Evolutionary conservation across 1,140 invertebrate genomes (phyloP).

Genomic region (Copidosoma floridanum): DNA sequence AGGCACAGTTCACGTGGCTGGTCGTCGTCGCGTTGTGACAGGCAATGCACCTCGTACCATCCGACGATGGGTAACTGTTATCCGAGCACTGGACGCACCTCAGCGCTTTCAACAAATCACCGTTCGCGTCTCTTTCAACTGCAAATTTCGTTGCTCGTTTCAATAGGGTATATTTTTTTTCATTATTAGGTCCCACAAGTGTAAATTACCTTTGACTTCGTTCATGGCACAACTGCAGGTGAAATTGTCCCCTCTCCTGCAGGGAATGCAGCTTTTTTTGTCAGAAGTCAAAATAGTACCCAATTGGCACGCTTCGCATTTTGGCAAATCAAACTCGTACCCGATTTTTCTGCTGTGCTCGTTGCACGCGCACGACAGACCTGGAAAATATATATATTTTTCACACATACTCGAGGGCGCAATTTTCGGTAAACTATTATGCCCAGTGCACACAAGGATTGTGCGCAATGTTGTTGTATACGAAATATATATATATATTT

Average conservation of each 20-base stretch:
- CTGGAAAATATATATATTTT: conserved; percentile 29
- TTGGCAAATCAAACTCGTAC: conserved; percentile 35
- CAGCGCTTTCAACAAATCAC: conserved; percentile 41
- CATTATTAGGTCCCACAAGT: conserved; percentile 2
- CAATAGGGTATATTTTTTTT: conserved; percentile 10
- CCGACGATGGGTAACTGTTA: conserved; percentile 50
- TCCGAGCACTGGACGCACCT: conserved; percentile 54
- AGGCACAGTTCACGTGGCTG: conserved; percentile 38
- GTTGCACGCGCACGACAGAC: conserved; percentile 40
- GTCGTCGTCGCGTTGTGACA: conserved; percentile 41
- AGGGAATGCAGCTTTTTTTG: conserved; percentile 46
- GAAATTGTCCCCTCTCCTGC: conserved; percentile 33
- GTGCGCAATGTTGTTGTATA: no score
- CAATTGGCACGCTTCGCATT: conserved; percentile 40
- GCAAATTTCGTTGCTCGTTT: conserved; percentile 19
- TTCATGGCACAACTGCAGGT: conserved; percentile 44
- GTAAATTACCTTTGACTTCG: conserved; percentile 45
- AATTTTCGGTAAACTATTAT: no score
- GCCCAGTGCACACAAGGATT: no score
- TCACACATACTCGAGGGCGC: no score
- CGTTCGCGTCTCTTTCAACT: conserved; percentile 54
- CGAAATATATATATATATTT: no score
- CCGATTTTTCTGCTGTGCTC: conserved; percentile 40
- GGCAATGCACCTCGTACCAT: conserved; percentile 48
- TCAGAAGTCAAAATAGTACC: conserved; percentile 43